A percentile compares a stretch with the other conserved stretches of the same genome.
Evolutionary conservation across 2,113 vertebrate genomes (phyloP).

Genomic region (Serilophus lunatus): DNA sequence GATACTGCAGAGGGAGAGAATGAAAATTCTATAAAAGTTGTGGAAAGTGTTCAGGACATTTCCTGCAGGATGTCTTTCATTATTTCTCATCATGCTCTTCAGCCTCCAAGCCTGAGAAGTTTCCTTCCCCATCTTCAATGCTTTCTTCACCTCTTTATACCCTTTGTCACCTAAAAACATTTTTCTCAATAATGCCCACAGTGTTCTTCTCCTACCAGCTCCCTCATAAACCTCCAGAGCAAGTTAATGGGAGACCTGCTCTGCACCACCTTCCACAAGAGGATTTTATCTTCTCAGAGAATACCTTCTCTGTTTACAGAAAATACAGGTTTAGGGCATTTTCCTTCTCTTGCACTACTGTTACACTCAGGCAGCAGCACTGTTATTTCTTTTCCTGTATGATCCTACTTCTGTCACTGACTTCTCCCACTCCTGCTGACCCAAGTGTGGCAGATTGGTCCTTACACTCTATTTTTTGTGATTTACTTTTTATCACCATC

Average conservation of each 20-base stretch:
- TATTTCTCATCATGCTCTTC: neutral
- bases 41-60: neutral
- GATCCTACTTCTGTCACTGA: neutral
- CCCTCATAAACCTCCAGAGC: neutral
- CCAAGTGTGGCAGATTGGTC: neutral
- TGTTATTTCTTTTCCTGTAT: neutral
- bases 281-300: neutral
- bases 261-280: neutral
- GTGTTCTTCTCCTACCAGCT: neutral
- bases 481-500: neutral
- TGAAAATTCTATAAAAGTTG: neutral
- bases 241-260: neutral
- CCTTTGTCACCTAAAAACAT: rapidly evolving
- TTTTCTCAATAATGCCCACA: neutral
- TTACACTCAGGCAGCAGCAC: neutral
- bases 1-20: neutral
- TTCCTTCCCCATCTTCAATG: neutral
- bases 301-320: neutral
- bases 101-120: neutral
- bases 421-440: neutral
- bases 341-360: neutral
- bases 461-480: neutral
- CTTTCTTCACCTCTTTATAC: neutral
- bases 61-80: neutral
- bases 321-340: neutral